Conservation (phyloP, 2,888 invertebrate genomes). For the Cepaea hortensis region DNA sequence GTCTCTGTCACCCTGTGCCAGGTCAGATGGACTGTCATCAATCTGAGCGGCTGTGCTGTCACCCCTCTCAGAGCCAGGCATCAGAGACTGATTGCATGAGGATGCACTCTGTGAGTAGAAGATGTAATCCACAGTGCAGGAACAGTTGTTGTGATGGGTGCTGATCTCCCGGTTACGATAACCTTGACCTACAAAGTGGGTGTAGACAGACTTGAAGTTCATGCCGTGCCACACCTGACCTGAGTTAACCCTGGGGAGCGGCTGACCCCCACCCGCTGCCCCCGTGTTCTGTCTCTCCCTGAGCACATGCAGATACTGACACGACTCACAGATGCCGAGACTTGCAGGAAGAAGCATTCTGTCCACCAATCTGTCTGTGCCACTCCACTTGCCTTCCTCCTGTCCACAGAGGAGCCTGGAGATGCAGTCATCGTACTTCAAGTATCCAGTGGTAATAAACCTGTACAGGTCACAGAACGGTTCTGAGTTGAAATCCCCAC, state of each 20-base stretch:
- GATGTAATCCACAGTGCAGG: slow-evolving; percentile 87
- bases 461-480: slow-evolving; percentile 85
- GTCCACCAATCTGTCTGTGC: slow-evolving; percentile 51
- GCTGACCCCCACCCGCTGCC: not conserved
- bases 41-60: not conserved
- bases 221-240: slow-evolving; percentile 83
- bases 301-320: slow-evolving; percentile 70
- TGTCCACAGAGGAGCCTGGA: slow-evolving; percentile 75
- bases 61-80: no score
- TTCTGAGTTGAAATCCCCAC: slow-evolving; percentile 94
- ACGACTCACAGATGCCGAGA: slow-evolving; percentile 77
- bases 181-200: slow-evolving; percentile 66
- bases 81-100: not conserved
- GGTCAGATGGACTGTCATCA: not conserved
- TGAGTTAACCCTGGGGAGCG: slow-evolving; percentile 67
- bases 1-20: not conserved
- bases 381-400: slow-evolving; percentile 58
- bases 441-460: slow-evolving; percentile 82
- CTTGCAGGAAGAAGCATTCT: slow-evolving; percentile 72
- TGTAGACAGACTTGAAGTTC: slow-evolving; percentile 84
- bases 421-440: slow-evolving; percentile 76
- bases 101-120: slow-evolving; percentile 80
- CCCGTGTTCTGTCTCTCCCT: not conserved
- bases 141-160: slow-evolving; percentile 87
- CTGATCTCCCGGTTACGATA: slow-evolving; percentile 81